Base-by-base conservation (phyloP, 2,888 invertebrate genomes). In the Eristalis arbustorum region DNA sequence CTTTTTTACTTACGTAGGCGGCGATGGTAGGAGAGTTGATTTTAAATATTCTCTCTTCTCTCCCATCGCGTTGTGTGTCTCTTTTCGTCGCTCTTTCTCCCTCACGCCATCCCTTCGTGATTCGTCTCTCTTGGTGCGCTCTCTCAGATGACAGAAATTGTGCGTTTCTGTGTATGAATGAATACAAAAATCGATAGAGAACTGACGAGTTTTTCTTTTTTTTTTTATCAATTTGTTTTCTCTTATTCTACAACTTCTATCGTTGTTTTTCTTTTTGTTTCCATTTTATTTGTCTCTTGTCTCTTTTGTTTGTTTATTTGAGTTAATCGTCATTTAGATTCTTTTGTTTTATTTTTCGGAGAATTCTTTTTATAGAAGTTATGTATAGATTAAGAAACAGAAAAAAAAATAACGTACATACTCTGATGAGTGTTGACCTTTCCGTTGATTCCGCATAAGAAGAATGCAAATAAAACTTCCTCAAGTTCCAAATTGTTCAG, bases 291-390 rank as follows among this genome's bases (percentile, higher is more conserved):
- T 76, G 61, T n/a, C 8, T 68, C n/a, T 14, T 67, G 13, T 14
- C 22, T 73, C 28, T 63, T 57, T 57, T 73, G 40, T 73, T 68
- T 79, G 18, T 62, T 74, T 64, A 28, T 69, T 77, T 79, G 18
- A 62, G 67, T 37, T 79, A 23, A 49, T 62, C 37, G 62, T 74
- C 11, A 34, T 64, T 62, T 34, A 2, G 37, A 62, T 72, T 42
- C 62, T 42, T 72, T 56, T 34, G 34, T 34, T 64, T 64, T 37
- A 31, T 18, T 34, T 63, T 13, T 37, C 4, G 31, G 28, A 23
- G n/a, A 73, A 79, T 79, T 79, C 79, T 79, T 79, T 72, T 72
- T 67, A 67, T 67, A 73, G 72, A 73, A 67, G 49, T 79, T 61
- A 67, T 67, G 42, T 69, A 37, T 37, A 34, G 57, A 69, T 64